Evolutionary conservation across 1,140 invertebrate genomes (phyloP).

Genomic region (Drosophila tropicalis): DNA sequence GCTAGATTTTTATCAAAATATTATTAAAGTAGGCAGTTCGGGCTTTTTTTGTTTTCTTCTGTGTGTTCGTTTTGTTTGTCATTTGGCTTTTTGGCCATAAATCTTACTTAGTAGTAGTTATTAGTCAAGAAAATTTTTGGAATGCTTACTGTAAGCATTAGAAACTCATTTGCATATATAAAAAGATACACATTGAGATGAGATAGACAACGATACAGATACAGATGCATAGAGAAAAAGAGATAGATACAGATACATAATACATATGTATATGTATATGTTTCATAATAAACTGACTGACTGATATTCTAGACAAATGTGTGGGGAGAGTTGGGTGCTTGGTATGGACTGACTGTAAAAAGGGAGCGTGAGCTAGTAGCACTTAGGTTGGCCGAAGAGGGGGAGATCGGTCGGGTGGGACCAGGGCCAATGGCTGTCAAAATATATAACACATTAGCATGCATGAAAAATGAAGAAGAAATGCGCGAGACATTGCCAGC

Average conservation of each 20-base stretch:
- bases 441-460: slow-evolving; percentile 14
- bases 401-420: not conserved
- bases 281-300: slow-evolving; percentile 12
- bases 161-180: slow-evolving; percentile 13
- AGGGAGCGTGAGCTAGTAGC: not conserved
- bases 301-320: slow-evolving; percentile 4
- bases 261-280: not conserved
- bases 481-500: slow-evolving; percentile 12
- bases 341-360: too few species aligned
- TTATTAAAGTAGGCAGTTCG: not conserved
- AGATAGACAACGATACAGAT: slow-evolving; percentile 10
- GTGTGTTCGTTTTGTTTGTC: not conserved
- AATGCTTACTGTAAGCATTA: slow-evolving; percentile 1
- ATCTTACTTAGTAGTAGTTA: slow-evolving; percentile 14
- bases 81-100: not conserved
- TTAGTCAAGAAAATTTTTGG: not conserved
- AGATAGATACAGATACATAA: not conserved
- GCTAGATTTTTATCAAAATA: not conserved
- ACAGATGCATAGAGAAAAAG: not conserved
- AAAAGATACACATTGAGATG: slow-evolving; percentile 3
- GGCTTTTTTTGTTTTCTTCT: not conserved
- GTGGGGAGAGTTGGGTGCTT: too few species aligned
- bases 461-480: slow-evolving; percentile 15
- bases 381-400: not conserved
- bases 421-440: not conserved